These are phyloP conservation scores for Coronaproctus castanopsis DNA, from an alignment of 2,888 invertebrate species.

Conservation along the genomic window DNA sequence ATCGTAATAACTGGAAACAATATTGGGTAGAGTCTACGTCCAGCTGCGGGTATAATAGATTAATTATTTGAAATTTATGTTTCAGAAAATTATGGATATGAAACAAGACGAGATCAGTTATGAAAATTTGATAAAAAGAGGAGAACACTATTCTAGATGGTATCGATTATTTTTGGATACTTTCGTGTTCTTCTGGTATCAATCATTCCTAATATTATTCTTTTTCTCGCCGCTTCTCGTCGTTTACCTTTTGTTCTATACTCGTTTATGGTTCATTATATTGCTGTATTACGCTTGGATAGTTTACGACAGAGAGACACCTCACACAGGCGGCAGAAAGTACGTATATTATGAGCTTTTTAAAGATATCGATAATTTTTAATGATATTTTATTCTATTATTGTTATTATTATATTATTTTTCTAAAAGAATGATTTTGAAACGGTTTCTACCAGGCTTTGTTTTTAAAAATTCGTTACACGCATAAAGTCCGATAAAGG, in stretches of 20 bases:
- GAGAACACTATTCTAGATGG: not conserved
- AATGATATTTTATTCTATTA: too few species aligned
- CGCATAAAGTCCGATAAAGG: too few species aligned
- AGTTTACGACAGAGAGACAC: conserved; percentile 39
- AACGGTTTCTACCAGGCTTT: too few species aligned
- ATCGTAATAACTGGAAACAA: too few species aligned
- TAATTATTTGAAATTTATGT: too few species aligned
- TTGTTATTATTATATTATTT: too few species aligned
- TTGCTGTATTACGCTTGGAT: conserved; percentile 42
- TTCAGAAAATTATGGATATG: not conserved
- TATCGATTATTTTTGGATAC: not conserved
- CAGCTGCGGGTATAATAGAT: too few species aligned
- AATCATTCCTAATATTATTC: not conserved
- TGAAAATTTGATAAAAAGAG: not conserved
- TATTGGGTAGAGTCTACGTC: too few species aligned
- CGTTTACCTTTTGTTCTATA: not conserved
- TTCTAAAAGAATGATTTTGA: too few species aligned
- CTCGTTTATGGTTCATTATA: conserved; percentile 15
- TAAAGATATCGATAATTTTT: too few species aligned
- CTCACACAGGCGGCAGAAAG: conserved; percentile 28
- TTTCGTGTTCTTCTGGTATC: not conserved
- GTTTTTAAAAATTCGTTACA: too few species aligned
- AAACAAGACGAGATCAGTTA: not conserved
- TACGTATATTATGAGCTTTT: too few species aligned
- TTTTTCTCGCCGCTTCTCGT: not conserved